Base-by-base conservation (phyloP, 2,113 vertebrate genomes). In the Synchiropus splendidus region DNA sequence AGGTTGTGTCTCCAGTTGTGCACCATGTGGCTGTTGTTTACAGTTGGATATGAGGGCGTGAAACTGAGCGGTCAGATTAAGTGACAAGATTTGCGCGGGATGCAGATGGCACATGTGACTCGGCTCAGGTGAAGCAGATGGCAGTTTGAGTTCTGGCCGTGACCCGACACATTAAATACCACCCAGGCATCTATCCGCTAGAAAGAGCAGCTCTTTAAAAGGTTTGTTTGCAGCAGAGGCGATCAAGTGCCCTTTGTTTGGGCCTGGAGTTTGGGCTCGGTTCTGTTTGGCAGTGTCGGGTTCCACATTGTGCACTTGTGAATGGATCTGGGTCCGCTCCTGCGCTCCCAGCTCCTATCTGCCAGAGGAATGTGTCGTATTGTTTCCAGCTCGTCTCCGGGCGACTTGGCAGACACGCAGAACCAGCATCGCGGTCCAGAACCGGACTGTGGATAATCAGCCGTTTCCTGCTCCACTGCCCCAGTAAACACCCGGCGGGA, bases 361-460 rank as follows among this genome's bases (percentile, higher is more conserved):
- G 76, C 75, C 74, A 74, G 75, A 17, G 78, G 80, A 82, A 83
- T 81, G 70, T 15, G 17, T 45, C 42, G 58, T 45, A 74, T 81
- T 81, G 77, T 82, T 61, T 65, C 51, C 12, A 18, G 48, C 45
- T 61, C 33, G 14, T 75, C 66, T 78, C 68, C 61, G 59, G 50
- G 69, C 54, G 46, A 51, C 69, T 74, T 73, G 77, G 76, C 74
- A 72, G 55, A 56, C 44, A 36, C 39, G 45, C 53, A 13, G 27
- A 43, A 43, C 45, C 64, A 72, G 58, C 52, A 67, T 50, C 47
- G 63, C 47, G 61, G 61, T 36, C 46, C 58, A 51, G 48, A 18
- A 64, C 75, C 38, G 30, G 66, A 61, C 68, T 48, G 54, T 69
- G 57, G 64, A 68, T 82, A 69, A 71, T 54, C 44, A 54, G 52